Conservation (phyloP, 2,797 vertebrate species). For the Zalophus californianus region DNA sequence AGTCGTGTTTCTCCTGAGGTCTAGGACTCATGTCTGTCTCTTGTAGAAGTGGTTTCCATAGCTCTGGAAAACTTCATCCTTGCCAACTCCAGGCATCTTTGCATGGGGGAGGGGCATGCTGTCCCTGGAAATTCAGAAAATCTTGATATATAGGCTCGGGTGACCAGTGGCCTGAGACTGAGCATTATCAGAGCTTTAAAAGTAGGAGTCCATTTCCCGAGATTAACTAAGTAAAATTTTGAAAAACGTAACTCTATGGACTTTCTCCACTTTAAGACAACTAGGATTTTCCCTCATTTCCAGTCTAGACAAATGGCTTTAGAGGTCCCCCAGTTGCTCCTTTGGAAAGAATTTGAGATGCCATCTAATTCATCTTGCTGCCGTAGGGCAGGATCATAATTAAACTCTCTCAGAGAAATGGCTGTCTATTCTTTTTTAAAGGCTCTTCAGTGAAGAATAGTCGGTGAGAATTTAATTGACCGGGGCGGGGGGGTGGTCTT, state of each 20-base stretch:
- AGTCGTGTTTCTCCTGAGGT: background rate
- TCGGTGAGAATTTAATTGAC: background rate
- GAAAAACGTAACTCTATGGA: background rate
- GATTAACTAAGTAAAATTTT: background rate
- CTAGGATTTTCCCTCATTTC: background rate
- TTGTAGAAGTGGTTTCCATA: background rate
- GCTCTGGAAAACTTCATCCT: background rate
- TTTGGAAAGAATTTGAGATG: background rate
- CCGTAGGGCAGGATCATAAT: background rate
- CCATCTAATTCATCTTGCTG: background rate
- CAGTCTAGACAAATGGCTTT: background rate
- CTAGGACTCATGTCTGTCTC: background rate
- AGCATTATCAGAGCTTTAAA: background rate
- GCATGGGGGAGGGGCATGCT: accelerated
- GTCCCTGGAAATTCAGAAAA: background rate
- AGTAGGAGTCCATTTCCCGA: background rate
- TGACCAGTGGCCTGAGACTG: background rate
- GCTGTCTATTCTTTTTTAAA: background rate
- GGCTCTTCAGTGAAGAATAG: background rate
- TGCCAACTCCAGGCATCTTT: background rate
- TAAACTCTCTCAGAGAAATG: background rate
- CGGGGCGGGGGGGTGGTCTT: background rate
- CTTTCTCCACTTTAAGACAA: background rate
- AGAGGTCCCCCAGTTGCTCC: background rate
- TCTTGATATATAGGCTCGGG: background rate